Percentiles rank a stretch among this genome's conserved stretches.
Conservation (phyloP, 2,797 vertebrate genomes). For the Varecia variegata region DNA sequence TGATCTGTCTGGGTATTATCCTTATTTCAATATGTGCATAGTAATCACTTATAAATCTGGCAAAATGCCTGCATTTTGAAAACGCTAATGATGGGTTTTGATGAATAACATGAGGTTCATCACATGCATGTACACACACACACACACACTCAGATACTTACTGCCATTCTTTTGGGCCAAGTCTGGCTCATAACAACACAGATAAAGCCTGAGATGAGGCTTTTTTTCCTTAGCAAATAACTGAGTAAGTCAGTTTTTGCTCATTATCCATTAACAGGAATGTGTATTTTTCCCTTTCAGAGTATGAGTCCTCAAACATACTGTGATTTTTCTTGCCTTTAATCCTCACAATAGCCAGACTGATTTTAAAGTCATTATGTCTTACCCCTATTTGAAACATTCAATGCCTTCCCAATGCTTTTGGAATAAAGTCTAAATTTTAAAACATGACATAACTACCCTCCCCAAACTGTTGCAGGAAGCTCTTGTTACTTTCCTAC, state of each 20-base stretch:
- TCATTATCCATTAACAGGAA: not conserved
- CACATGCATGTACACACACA: not conserved
- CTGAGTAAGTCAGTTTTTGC: not conserved
- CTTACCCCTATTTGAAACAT: not conserved
- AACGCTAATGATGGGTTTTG: conserved; percentile 60
- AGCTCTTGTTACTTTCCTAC: not conserved
- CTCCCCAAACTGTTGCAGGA: not conserved
- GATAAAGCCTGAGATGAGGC: conserved; percentile 62
- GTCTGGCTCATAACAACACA: conserved; percentile 45
- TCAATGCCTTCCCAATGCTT: not conserved
- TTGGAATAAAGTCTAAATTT: not conserved
- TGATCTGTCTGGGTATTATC: not conserved
- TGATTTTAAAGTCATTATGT: conserved; percentile 8
- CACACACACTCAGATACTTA: conserved; percentile 45
- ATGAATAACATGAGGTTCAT: conserved; percentile 70
- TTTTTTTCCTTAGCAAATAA: conserved; percentile 15
- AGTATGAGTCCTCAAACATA: not conserved
- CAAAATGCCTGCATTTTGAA: conserved; percentile 73
- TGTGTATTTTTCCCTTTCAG: not conserved
- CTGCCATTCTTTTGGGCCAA: conserved; percentile 32
- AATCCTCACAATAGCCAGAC: not conserved
- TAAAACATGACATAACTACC: not conserved
- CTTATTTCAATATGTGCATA: conserved; percentile 8
- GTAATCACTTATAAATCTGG: conserved; percentile 56
- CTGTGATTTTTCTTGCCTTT: not conserved